Conservation (phyloP, 2,113 vertebrate genomes). For the Orthochromis indermauri region DNA sequence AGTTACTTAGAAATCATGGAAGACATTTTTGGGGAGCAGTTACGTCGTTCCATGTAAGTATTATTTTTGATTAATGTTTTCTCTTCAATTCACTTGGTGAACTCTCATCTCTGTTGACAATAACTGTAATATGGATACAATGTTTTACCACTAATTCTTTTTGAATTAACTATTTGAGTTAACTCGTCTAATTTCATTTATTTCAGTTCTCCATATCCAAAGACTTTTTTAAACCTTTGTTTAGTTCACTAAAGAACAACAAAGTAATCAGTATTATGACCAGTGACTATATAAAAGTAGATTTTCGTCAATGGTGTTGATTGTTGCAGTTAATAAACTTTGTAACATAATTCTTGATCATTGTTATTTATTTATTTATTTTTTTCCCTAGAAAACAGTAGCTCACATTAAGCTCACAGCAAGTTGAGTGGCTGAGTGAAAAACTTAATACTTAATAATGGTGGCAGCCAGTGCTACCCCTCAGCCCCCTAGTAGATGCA, state of each 20-base stretch:
- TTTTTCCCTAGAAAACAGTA: background rate
- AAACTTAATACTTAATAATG: background rate
- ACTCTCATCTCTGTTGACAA: background rate
- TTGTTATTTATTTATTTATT: fast-evolving
- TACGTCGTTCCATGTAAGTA: background rate
- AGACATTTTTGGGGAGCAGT: background rate
- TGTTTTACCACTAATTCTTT: background rate
- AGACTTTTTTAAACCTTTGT: background rate
- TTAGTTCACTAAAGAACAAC: background rate
- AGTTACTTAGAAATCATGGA: background rate
- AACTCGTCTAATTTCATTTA: background rate
- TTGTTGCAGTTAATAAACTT: background rate
- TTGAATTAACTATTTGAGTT: background rate
- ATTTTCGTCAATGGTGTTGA: background rate
- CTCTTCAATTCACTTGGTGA: background rate
- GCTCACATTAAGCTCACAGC: background rate
- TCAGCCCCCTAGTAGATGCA: background rate
- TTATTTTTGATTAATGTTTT: background rate
- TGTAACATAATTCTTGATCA: background rate
- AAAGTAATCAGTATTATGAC: background rate
- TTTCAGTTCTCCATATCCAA: background rate
- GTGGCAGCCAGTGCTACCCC: background rate
- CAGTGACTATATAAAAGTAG: background rate
- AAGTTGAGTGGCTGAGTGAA: background rate
- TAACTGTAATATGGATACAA: background rate